A percentile compares a stretch with the other conserved stretches of the same genome.
phyloP scores from a whole-genome alignment of 2,888 invertebrate species.

The Apodemia mormo region DNA sequence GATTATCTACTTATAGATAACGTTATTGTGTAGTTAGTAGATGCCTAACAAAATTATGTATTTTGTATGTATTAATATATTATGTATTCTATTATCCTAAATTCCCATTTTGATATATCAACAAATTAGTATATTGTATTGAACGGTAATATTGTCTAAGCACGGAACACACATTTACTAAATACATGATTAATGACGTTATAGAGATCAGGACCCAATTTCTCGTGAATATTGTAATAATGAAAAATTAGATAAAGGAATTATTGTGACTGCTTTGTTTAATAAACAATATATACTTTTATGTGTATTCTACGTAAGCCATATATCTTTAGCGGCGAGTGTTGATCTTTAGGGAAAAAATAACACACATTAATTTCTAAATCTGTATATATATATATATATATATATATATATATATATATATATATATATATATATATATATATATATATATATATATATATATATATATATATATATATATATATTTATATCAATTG shows the following conservation, averaged over 20 bases:
- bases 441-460: too few species aligned
- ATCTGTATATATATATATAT: too few species aligned
- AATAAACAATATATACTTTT: not conserved
- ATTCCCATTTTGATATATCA: constrained; percentile 4
- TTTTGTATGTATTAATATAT: constrained; percentile 4
- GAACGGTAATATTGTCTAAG: constrained; percentile 40
- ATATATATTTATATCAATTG: too few species aligned
- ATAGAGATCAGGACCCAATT: constrained; percentile 29
- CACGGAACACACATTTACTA: constrained; percentile 38
- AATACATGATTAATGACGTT: constrained; percentile 40
- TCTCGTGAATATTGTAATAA: not conserved
- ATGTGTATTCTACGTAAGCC: not conserved
- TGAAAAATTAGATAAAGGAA: not conserved
- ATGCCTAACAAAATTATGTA: not conserved
- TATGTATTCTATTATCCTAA: not conserved
- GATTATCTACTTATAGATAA: too few species aligned
- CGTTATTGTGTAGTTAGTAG: not conserved
- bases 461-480: too few species aligned
- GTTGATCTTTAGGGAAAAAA: too few species aligned
- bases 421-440: too few species aligned
- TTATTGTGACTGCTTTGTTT: not conserved
- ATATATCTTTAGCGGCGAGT: too few species aligned
- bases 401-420: too few species aligned
- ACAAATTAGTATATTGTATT: constrained; percentile 30
- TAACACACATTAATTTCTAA: too few species aligned